Evolutionary conservation across 2,113 vertebrate species (phyloP).

Genomic region (Monarcha castaneiventris): DNA sequence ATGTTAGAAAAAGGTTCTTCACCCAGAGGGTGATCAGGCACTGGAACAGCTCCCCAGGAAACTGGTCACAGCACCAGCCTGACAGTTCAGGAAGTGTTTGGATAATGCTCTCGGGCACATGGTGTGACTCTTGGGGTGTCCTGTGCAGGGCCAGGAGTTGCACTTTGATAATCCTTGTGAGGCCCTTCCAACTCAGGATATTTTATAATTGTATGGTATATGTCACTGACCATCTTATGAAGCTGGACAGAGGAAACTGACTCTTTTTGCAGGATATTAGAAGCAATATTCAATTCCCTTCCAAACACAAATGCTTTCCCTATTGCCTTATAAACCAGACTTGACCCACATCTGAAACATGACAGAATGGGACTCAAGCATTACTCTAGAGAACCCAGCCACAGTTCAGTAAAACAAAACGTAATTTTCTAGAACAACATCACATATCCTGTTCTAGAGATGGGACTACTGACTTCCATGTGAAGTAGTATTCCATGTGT

Average conservation of each 20-base stretch:
- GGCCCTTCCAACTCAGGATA: neutral
- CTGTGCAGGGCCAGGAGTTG: neutral
- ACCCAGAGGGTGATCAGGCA: fast-evolving
- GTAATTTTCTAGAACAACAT: neutral
- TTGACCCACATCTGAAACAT: neutral
- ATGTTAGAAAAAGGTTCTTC: neutral
- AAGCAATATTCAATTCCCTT: neutral
- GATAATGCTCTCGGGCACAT: neutral
- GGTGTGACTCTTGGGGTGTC: neutral
- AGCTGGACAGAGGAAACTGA: neutral
- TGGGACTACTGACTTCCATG: neutral
- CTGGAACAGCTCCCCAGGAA: neutral
- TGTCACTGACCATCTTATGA: neutral
- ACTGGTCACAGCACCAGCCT: neutral
- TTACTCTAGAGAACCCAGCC: neutral
- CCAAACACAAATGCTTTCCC: neutral
- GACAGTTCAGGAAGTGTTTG: neutral
- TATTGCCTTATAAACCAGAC: neutral
- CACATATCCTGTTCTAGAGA: neutral
- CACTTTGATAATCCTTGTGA: neutral
- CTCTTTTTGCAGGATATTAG: neutral
- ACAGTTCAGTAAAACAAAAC: neutral
- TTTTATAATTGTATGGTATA: neutral
- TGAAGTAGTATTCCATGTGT: too few species aligned
- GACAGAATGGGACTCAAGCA: neutral